Conservation (phyloP, 2,888 invertebrate species). For the Antitype chi region DNA sequence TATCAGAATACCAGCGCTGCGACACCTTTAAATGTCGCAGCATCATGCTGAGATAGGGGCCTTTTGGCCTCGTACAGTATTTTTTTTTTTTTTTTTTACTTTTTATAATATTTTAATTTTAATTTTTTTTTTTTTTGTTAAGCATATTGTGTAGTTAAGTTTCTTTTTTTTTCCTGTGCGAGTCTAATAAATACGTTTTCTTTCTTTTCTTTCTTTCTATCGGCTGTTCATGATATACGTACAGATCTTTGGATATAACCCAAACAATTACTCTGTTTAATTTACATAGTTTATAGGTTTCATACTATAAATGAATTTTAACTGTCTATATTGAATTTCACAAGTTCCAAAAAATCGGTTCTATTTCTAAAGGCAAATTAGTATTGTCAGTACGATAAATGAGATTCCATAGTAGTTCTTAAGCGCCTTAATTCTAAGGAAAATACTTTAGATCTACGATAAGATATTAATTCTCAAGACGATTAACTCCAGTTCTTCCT, state of each 20-base stretch:
- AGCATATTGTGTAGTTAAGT: no score
- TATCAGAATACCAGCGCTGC: no score
- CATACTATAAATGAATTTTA: not conserved
- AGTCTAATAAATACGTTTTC: no score
- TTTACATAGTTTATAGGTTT: not conserved
- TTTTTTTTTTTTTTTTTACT: no score
- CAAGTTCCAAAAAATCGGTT: conserved; percentile 16
- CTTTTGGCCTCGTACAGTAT: no score
- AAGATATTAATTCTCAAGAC: conserved; percentile 24
- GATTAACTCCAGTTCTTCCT: conserved; percentile 17
- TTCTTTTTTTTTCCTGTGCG: no score
- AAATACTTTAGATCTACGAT: conserved; percentile 14
- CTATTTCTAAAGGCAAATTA: conserved; percentile 16
- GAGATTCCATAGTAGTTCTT: conserved; percentile 32
- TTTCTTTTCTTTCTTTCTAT: no score
- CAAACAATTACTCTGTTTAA: not conserved
- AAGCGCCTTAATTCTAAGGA: conserved; percentile 9
- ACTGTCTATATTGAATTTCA: not conserved
- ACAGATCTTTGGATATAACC: not conserved
- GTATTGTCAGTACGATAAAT: conserved; percentile 10
- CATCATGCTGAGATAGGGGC: no score
- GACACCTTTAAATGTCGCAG: no score
- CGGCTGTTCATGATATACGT: not conserved
- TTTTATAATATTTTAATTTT: no score
- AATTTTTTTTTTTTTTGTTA: no score